Base-by-base conservation (phyloP, 2,797 vertebrate genomes). In the Uromys caudimaculatus region DNA sequence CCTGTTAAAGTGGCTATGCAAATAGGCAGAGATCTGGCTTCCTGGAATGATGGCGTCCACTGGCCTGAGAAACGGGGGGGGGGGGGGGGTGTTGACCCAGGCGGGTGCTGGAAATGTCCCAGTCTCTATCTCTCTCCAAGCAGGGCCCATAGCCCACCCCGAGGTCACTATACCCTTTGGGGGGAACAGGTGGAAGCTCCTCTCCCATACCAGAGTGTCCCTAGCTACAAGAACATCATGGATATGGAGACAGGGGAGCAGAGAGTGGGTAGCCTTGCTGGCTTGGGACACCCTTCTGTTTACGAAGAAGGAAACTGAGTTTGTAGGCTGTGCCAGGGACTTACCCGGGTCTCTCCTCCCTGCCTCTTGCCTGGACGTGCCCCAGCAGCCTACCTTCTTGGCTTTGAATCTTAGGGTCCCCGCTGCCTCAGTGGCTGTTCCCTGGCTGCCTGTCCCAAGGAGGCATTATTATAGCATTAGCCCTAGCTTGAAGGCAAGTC, bases 1-100 rank as follows among this genome's bases (percentile, higher is more conserved):
- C 97, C 96, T 94, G 96, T 96, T 89, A 69, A 90, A 52, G 35
- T 79, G 29, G 35, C 96, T 96, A 93, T 97, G 97, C 96, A 97
- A 96, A 96, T 95, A 54, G 73, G 86, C 86, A 94, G 58, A 56
- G 82, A 90, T 38, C 62, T 56, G 82, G 23, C 89, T 98, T 97
- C 97, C 96, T 5, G 56, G 97, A 97, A 96, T 38, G 79, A 89
- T 24, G 64, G 84, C 89, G 67, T 81, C 0, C 56, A 87, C 85
- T 94, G 95, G 96, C 95, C 97, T 1, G 52, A 77, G 95, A 97
- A 96, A 47, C 52, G 92, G 76, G 85, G 93, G 54, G 44, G 54
- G 52, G 6, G 52, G 52, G 52, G 52, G 50, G 1, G 50, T 11
- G 2, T 38, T 52, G 17, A 77, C 87, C 52, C 41, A 32, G 21